Evolutionary conservation across 1,140 invertebrate genomes (phyloP), one percentile per base, ranked within the genome.

Genomic region (Leptopilina clavipes): DNA sequence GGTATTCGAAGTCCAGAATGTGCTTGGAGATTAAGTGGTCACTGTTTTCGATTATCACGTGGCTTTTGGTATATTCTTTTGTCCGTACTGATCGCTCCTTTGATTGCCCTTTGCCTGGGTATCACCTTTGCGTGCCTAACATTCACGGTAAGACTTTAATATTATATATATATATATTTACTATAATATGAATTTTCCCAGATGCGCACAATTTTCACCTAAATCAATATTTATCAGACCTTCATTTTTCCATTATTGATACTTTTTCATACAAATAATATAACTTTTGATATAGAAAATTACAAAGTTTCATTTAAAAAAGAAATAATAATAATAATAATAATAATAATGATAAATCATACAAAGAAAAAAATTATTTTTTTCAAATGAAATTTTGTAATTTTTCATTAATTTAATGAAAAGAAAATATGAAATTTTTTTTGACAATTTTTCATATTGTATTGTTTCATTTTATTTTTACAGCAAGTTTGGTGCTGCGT

Each of bases 401-500:
- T n/a, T n/a, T n/a, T n/a, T n/a, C n/a, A n/a, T n/a, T n/a, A n/a
- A n/a, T n/a, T n/a, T n/a, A n/a, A n/a, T n/a, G n/a, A n/a, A n/a
- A n/a, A n/a, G n/a, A n/a, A n/a, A n/a, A n/a, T n/a, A n/a, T n/a
- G n/a, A n/a, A n/a, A n/a, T n/a, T n/a, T n/a, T n/a, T 3, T 3
- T 1, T 22, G 54, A n/a, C 43, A 52, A 18, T 1, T 11, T 72
- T 31, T 12, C 10, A 65, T 48, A 45, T 78, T 43, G 76, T 45
- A 54, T 65, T 54, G 71, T 82, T 77, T n/a, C n/a, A n/a, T n/a
- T 79, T 74, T 76, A 54, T 52, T 71, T 72, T 92, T 92, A 40
- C 87, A 95, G 94, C 93, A 95, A 89, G 93, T 95, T 72, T 95
- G 94, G 94, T 94, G 93, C 80, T 87, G 92, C 10, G 93, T 91